These are phyloP conservation scores for Grapholita molesta DNA, from an alignment of 1,140 invertebrate species.

Conservation along the genomic window DNA sequence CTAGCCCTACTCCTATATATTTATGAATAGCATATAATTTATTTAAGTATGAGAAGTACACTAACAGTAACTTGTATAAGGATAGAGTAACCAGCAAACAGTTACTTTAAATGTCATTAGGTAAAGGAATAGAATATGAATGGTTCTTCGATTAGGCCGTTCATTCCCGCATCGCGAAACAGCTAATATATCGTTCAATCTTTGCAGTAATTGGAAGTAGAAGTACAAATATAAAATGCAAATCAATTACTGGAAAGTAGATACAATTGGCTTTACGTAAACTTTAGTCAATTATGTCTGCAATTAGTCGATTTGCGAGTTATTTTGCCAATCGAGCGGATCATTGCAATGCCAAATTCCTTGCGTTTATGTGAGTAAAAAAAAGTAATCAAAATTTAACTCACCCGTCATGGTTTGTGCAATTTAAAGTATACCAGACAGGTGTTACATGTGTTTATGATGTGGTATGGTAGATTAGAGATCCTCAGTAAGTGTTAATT, in stretches of 20 bases:
- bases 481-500: too few species aligned
- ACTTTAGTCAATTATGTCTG: not conserved
- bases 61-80: too few species aligned
- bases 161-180: too few species aligned
- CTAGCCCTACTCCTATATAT: too few species aligned
- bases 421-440: not conserved
- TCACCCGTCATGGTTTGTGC: not conserved
- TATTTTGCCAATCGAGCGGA: not conserved
- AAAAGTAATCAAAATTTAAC: not conserved
- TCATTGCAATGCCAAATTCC: constrained; percentile 3
- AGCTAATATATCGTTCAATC: not conserved
- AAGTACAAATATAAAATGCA: not conserved
- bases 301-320: constrained; percentile 1
- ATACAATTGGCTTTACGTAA: constrained; percentile 2
- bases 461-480: not conserved
- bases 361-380: not conserved
- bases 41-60: too few species aligned
- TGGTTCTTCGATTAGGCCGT: too few species aligned
- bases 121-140: too few species aligned
- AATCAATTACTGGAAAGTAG: not conserved
- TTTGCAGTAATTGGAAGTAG: not conserved
- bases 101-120: too few species aligned
- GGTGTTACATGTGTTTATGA: not conserved
- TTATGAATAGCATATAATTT: too few species aligned
- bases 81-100: too few species aligned